Evolutionary conservation across 1,140 invertebrate species (phyloP), one percentile per base, ranked within the genome.

Genomic region (Neuroterus valhalla): DNA sequence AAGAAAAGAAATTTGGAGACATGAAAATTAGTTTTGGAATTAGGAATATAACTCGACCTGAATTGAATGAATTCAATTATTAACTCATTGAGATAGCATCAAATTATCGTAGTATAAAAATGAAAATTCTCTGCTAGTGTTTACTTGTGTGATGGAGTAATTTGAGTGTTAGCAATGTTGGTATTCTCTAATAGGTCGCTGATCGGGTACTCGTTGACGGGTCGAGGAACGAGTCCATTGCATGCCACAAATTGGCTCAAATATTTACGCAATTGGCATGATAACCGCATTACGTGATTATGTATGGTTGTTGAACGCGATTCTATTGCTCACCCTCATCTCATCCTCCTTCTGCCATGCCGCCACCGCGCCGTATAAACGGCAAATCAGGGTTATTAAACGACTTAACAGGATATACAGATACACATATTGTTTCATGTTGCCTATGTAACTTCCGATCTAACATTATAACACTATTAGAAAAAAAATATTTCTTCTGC

Each of bases 181-280:
- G 52, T 15, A 50, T 43, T 68, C 5, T 8, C 6, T 26, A 68
- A 74, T 71, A 73, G 70, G 70, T 70, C 71, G 68, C 31, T 45
- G 72, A 78, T 74, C 71, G 71, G 43, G 44, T 21, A 44, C 67
- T 48, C 45, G 38, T 70, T 19, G 68, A 48, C 21, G 23, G 45
- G 44, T 70, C 2, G 31, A 71, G 23, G 26, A 23, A 67, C 68
- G 75, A 55, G 23, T 70, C 67, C 44, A 80, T 88, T 83, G 87
- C 86, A 88, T 88, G 87, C 84, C 82, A 81, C 84, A 88, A 88
- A 88, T 88, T 88, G 85, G 76, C 79, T 86, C 86, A 87, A 88
- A 88, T 88, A 88, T 88, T 88, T 88, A 88, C 87, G 86, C 87
- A 88, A 88, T 88, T 88, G 87, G 81, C 84, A 87, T 88, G 86